A percentile compares a stretch with the other conserved stretches of the same genome.
phyloP scores from a whole-genome alignment of 2,888 invertebrate genomes.

The Boloria selene region DNA sequence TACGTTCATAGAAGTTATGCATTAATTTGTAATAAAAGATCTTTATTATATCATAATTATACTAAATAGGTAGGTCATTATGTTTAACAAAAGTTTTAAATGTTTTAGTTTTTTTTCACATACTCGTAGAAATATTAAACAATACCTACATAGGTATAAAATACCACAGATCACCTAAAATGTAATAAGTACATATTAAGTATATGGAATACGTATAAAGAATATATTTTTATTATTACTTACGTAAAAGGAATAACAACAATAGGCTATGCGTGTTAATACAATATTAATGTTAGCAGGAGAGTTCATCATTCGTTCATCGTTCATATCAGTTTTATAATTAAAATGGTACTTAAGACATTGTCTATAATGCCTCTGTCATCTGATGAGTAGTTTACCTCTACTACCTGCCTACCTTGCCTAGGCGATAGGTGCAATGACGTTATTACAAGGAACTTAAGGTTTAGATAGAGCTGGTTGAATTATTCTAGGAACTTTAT shows the following conservation, averaged over 20 bases:
- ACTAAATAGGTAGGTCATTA: no score
- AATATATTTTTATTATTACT: no score
- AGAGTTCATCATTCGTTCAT: neutral
- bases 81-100: no score
- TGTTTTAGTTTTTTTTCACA: no score
- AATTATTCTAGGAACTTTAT: neutral
- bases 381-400: conserved; percentile 9
- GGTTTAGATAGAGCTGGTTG: conserved; percentile 1
- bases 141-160: no score
- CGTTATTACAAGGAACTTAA: conserved; percentile 11
- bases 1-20: neutral
- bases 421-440: neutral
- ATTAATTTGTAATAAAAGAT: neutral
- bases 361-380: neutral
- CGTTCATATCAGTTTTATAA: neutral
- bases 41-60: no score
- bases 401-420: conserved; percentile 4
- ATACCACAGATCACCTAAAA: no score
- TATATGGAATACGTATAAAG: no score
- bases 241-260: neutral
- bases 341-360: conserved; percentile 10
- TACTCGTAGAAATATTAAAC: no score
- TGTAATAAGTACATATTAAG: no score
- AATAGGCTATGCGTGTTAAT: neutral
- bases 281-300: neutral